phyloP scores from a whole-genome alignment of 2,113 vertebrate genomes.

The Pluvialis apricaria region DNA sequence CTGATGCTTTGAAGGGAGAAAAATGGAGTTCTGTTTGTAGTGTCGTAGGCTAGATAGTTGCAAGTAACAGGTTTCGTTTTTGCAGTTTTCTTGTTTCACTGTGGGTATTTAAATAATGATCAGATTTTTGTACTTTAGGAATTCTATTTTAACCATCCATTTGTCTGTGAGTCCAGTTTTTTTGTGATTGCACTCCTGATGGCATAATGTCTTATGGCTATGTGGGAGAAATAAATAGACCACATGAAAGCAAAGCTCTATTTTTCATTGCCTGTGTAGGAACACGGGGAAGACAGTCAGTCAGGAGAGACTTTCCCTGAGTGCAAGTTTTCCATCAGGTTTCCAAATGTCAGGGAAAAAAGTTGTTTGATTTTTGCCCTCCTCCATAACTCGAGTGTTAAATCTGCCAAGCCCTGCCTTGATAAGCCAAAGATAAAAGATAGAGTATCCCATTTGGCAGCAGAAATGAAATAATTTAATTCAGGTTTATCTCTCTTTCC shows the following conservation, averaged over 20 bases:
- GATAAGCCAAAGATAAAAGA: constrained; percentile 43
- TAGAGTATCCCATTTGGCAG: constrained; percentile 32
- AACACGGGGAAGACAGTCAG: not conserved
- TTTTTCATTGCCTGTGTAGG: not conserved
- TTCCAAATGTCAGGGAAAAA: not conserved
- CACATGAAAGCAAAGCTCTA: not conserved
- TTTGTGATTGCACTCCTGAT: not conserved
- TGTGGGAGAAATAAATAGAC: not conserved
- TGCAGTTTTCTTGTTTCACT: not conserved
- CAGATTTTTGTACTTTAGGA: not conserved
- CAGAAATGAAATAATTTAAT: constrained; percentile 41
- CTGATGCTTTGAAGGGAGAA: not conserved
- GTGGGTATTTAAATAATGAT: constrained; percentile 2
- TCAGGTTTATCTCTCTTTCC: constrained; percentile 46
- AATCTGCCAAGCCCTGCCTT: constrained; percentile 19
- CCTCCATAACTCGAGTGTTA: not conserved
- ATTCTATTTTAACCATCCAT: not conserved
- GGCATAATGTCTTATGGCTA: not conserved
- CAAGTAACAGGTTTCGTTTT: not conserved
- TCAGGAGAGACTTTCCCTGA: not conserved
- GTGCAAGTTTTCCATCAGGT: not conserved
- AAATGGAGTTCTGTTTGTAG: not conserved
- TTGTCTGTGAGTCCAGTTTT: not conserved
- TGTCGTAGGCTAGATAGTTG: not conserved
- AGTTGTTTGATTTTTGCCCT: constrained; percentile 28